Evolutionary conservation across 2,113 vertebrate species (phyloP), one percentile per base, ranked within the genome.

Genomic region (Dicaeum eximium): DNA sequence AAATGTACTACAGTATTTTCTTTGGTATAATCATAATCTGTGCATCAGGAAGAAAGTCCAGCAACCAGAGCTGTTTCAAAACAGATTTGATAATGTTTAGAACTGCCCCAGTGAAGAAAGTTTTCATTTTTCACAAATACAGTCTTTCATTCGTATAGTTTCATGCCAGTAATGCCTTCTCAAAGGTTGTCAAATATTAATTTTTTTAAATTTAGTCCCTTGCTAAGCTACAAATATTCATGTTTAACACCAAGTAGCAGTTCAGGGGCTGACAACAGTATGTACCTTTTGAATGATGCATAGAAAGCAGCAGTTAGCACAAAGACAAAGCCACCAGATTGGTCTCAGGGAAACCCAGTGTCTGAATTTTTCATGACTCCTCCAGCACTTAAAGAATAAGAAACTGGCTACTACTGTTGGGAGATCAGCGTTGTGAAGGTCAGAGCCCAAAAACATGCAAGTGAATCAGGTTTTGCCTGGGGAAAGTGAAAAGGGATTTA

Each of bases 301-400:
- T 98, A 98, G 97, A 98, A 98, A 98, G 97, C 97, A 98, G 98
- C 97, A 96, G 97, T 98, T 97, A 98, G 98, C 98, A 99, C 98
- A 99, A 99, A 99, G 98, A 98, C 98, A 99, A 98, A 98, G 98
- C 98, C 98, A 99, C 98, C 99, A 99, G 98, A 98, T 98, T 98
- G 98, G 98, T 98, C 98, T 99, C 98, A 98, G 98, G 98, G 98
- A 99, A 98, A 98, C 98, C 98, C 97, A 96, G 96, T 98, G 98
- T 96, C 98, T 99, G 98, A 99, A 99, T 99, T 98, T 99, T 99
- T 99, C 98, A 99, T 99, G 98, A 99, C 95, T 99, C 98, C 98
- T 99, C 98, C 93, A 99, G 98, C 99, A 98, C 99, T 99, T 98
- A 99, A 98, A 98, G 98, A 99, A 98, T 98, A 98, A 98, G 98